Evolutionary conservation across 2,888 invertebrate species (phyloP), one percentile per base, ranked within the genome.

Genomic region (Camptogramma bilineatum): DNA sequence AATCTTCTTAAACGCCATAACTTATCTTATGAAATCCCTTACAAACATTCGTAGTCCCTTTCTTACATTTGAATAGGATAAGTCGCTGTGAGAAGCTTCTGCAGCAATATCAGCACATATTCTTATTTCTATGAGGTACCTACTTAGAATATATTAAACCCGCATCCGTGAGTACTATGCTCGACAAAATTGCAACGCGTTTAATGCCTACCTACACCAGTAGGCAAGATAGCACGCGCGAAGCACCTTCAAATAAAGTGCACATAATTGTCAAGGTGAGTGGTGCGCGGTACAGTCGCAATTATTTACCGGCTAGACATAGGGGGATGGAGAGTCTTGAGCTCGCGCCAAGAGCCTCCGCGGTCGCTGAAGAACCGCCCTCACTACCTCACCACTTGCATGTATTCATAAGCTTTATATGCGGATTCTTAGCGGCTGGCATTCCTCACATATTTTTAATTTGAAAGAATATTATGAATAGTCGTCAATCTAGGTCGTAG

Each of bases 261-360:
- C 85, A 84, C 80, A 80, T 90, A 90, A 91, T 90, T 88, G 90
- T 89, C 79, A 84, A 86, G 86, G 85, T 81, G 83, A 85, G 85
- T 84, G 82, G 80, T 80, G 81, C 78, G 80, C 78, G 81, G 84
- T 84, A 83, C 85, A 80, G 85, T 81, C 80, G 88, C 87, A 90
- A 90, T 91, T 90, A 89, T 88, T 89, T 89, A 87, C 87, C 77
- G 83, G 80, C 86, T 86, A 87, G 88, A 90, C 91, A 84, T 85
- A 86, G 86, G 89, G 89, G 85, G 81, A 85, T 86, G 87, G 81
- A 90, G 91, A 81, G 85, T 80, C 86, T 89, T 86, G 88, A 88
- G 84, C 67, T 72, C 73, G 75, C 78, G 86, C 87, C 84, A 86
- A 89, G 87, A 77, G 83, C 76, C 75, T 74, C 77, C 71, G 78